Evolutionary conservation across 1,140 invertebrate genomes (phyloP).

Genomic region (Drosophila rufa): DNA sequence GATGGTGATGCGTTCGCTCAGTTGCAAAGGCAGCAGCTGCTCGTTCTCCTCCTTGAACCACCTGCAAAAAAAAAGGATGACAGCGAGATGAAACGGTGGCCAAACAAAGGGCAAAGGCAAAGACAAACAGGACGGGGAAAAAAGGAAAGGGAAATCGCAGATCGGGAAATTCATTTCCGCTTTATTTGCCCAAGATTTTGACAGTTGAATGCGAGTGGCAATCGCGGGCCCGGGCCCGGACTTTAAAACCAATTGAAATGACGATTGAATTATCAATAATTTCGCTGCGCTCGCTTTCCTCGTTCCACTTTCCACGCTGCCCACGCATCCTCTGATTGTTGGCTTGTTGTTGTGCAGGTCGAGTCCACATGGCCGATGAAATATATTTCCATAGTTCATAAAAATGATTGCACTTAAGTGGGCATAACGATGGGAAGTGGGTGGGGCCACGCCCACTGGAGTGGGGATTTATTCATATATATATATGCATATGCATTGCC

Average conservation of each 20-base stretch:
- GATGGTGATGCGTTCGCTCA: slow-evolving; percentile 87
- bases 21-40: slow-evolving; percentile 88
- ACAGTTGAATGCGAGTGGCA: slow-evolving; percentile 36
- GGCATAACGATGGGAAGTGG: slow-evolving; percentile 38
- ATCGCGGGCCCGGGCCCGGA: background rate
- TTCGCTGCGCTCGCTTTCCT: slow-evolving; percentile 25
- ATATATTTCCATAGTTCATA: slow-evolving; percentile 58
- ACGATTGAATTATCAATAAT: slow-evolving; percentile 73
- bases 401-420: slow-evolving; percentile 61
- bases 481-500: slow-evolving; percentile 27
- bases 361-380: slow-evolving; percentile 37
- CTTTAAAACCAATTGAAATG: slow-evolving; percentile 68
- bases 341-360: slow-evolving; percentile 39
- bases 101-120: slow-evolving; percentile 47
- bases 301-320: slow-evolving; percentile 1
- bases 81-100: slow-evolving; percentile 31
- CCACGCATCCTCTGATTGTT: slow-evolving; percentile 51
- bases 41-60: slow-evolving; percentile 90
- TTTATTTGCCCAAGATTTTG: slow-evolving; percentile 60
- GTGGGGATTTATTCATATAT: slow-evolving; percentile 34
- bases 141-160: slow-evolving; percentile 21
- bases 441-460: background rate
- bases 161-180: slow-evolving; percentile 50
- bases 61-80: slow-evolving; percentile 71
- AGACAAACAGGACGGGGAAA: slow-evolving; percentile 20